Base-by-base conservation (phyloP, 2,888 invertebrate genomes). In the Ectemnius cavifrons region DNA sequence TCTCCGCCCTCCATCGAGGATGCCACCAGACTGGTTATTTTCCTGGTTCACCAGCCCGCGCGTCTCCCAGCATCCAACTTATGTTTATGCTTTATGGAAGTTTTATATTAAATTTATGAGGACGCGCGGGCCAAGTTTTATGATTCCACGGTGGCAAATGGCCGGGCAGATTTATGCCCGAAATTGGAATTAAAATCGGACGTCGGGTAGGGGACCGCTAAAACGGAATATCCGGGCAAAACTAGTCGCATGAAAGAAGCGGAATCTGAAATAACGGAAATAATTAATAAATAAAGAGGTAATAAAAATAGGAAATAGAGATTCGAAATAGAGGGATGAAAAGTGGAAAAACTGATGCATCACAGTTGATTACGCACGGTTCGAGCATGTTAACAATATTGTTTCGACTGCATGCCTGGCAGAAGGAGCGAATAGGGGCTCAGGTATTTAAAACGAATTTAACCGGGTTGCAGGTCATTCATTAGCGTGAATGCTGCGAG, bases 41-140 rank as follows among this genome's bases (percentile, higher is more conserved):
- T 37, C 57, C 59, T n/a, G 16, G n/a, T 52, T 59, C 46, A 18
- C 37, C 37, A 37, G 37, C 1, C 37, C 37, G 8, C 37, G 37
- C 37, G 11, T 37, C 37, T 37, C 37, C 18, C 37, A 14, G 49
- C 56, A 59, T 70, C 68, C 74, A 78, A 80, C 84, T 86, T 86
- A 86, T 85, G 82, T 85, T 87, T 87, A 87, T 83, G 81, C 82
- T 87, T 83, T 84, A 87, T 86, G 85, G 85, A 88, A 89, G 85
- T 88, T 88, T 86, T 84, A 81, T 87, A 89, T 88, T 88, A 88
- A 89, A 89, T 89, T 88, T 88, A 89, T 82, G 86, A 84, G 72
- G 78, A 71, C 67, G 70, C 82, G 63, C 83, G 75, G 73, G n/a
- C 66, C 77, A 75, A 84, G 78, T 88, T 88, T 87, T 86, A 86